Evolutionary conservation across 2,888 invertebrate genomes (phyloP), one percentile per base, ranked within the genome.

Genomic region (Sarcophaga caerulescens): DNA sequence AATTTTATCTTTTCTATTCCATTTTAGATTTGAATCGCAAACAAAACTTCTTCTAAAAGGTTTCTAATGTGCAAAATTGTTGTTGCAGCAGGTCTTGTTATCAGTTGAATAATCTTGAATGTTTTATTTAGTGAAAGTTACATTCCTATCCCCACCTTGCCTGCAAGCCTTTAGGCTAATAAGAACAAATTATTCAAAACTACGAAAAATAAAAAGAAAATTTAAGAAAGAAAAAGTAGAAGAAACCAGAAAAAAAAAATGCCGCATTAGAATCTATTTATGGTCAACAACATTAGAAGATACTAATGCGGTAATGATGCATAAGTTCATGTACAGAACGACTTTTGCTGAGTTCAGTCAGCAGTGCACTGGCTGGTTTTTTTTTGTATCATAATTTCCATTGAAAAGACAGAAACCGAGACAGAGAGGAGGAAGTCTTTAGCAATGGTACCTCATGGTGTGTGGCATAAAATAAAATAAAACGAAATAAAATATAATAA

Each of bases 261-360:
- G 59, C 84, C 79, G 84, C 86, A 85, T 79, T 73, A 73, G 59
- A 70, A 65, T 59, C 47, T 47, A 74, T 75, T 74, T 63, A 21
- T 57, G 76, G 63, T 76, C 44, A 79, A 74, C 63, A 70, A 70
- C 75, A 65, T 66, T 69, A 57, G 19, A 8, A 80, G 86, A 87
- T 87, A 87, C 78, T 74, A 87, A 78, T 88, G 87, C 87, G 81
- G 87, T 78, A 87, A 70, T 78, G 57, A 66, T 52, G 47, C 17
- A 73, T 52, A 57, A 45, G 25, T 17, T 57, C n/a, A 74, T 52
- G n/a, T 52, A 12, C 8, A 59, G 21, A 52, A 62, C 25, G 19
- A 23, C 8, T 73, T 71, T 14, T 35, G 25, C 47, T 73, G 44
- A 25, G 60, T 63, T 21, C 66, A 12, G 57, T 19, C 11, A 21